Evolutionary conservation across 1,140 invertebrate genomes (phyloP), one percentile per base, ranked within the genome.

Genomic region (Drosophila kurseongensis): DNA sequence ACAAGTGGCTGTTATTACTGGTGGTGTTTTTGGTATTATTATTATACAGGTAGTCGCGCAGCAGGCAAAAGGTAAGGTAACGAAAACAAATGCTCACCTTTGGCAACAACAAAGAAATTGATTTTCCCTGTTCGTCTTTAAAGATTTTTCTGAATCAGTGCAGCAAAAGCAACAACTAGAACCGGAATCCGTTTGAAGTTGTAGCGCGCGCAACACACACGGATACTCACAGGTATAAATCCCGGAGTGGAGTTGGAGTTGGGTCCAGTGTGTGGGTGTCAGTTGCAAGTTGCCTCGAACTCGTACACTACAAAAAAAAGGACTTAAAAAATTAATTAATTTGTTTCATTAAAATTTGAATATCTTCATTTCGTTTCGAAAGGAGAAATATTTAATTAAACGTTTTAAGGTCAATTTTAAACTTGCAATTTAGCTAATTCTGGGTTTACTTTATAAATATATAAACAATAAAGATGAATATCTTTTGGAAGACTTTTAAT

Each of bases 131-230:
- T 78, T 69, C 78, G 63, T 59, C 58, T 62, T 63, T 18, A 12
- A 45, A 44, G 60, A 50, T 65, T 58, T 75, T 76, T 71, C 51
- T 86, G 83, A 86, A 88, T 86, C 83, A 80, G 83, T 86, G 67
- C 71, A 86, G 48, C 48, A 55, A 29, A 16, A 45, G 27, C 16
- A 67, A 18, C 48, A 77, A 44, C 48, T 48, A 82, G 82, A 89
- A 89, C 80, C 83, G 80, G 83, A 89, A 84, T 88, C 65, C 67
- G 76, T 88, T 88, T 88, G 84, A 88, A 83, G 83, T 88, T 83
- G 48, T 66, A 62, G 71, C 78, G 83, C 69, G 55, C 55, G 63
- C 74, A 42, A 45, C 51, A n/a, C 36, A 40, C 50, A 75, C 29
- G 36, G 8, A 7, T 40, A 59, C 60, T 36, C 45, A 52, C 36